Base-by-base conservation (phyloP, 2,888 invertebrate genomes). In the Polia nebulosa region DNA sequence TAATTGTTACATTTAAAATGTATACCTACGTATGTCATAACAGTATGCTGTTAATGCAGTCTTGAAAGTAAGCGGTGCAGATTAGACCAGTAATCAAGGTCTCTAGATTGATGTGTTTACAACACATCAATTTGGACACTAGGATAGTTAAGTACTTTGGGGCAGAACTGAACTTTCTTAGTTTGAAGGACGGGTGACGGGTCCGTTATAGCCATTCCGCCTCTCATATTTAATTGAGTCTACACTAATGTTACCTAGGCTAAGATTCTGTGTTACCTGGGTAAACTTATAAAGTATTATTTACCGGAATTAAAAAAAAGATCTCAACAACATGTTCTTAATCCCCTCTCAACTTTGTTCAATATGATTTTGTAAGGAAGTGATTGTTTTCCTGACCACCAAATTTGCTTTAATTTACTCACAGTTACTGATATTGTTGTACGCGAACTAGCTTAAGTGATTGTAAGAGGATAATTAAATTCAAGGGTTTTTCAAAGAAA, bases 21-120 rank as follows among this genome's bases (percentile, higher is more conserved):
- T n/a, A n/a, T n/a, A n/a, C n/a, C 3, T 11, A 67, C 13, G 20
- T 3, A 44, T 29, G 36, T 57, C 27, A 53, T 56, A 60, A 62
- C 25, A 64, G 51, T 79, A 76, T 82, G 64, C 47, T 64, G 61
- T 61, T 70, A 75, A 29, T 45, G 58, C 20, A 60, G 51, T 25
- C 77, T 82, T 68, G 78, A 83, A 81, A 80, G 83, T 81, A 49
- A 25, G 8, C 39, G 27, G 39, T 17, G 34, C 51, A 15, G 51
- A 39, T 66, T 68, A 76, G 55, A 72, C 13, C 36, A 34, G 36
- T 5, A 27, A 1, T 44, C 80, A 76, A 76, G 75, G 76, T 67
- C 27, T 51, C 20, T 13, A 27, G 15, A n/a, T n/a, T n/a, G n/a
- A n/a, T n/a, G n/a, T n/a, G n/a, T n/a, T n/a, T n/a, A n/a, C n/a